Evolutionary conservation across 2,113 vertebrate genomes (phyloP).

Genomic region (Leptocoma aspasia): DNA sequence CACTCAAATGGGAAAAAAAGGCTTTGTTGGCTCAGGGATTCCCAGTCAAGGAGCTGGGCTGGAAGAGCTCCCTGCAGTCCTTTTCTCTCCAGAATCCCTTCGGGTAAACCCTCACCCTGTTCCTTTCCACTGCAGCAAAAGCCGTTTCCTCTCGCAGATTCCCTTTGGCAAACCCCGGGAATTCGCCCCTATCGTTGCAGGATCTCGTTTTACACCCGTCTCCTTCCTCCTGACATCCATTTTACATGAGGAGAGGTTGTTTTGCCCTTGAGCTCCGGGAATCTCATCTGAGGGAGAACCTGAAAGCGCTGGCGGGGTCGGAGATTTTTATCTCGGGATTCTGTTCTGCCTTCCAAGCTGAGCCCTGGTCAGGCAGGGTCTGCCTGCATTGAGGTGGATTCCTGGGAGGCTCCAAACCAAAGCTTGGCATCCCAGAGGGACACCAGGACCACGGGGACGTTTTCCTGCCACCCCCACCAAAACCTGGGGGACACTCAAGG

Average conservation of each 20-base stretch:
- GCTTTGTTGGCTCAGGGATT: not conserved
- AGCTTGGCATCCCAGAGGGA: not conserved
- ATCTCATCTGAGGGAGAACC: not conserved
- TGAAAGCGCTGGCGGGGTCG: not conserved
- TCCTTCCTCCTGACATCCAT: not conserved
- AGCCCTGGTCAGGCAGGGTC: not conserved
- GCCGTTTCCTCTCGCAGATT: not conserved
- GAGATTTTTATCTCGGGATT: not conserved
- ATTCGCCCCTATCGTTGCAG: not conserved
- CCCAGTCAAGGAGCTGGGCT: not conserved
- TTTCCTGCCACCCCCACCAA: not conserved
- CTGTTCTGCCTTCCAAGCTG: not conserved
- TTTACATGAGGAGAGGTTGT: not conserved
- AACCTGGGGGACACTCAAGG: not conserved
- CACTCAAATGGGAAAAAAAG: not conserved
- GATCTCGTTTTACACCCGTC: not conserved
- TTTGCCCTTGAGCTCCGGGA: not conserved
- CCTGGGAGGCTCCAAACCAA: not conserved
- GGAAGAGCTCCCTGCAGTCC: not conserved
- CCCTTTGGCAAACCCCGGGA: not conserved
- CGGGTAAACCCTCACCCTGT: rapidly evolving
- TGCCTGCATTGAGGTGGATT: not conserved
- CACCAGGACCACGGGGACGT: not conserved
- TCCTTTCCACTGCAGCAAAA: not conserved
- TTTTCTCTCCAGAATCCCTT: not conserved